Evolutionary conservation across 1,140 invertebrate species (phyloP).

Genomic region (Nixonia krombeini): DNA sequence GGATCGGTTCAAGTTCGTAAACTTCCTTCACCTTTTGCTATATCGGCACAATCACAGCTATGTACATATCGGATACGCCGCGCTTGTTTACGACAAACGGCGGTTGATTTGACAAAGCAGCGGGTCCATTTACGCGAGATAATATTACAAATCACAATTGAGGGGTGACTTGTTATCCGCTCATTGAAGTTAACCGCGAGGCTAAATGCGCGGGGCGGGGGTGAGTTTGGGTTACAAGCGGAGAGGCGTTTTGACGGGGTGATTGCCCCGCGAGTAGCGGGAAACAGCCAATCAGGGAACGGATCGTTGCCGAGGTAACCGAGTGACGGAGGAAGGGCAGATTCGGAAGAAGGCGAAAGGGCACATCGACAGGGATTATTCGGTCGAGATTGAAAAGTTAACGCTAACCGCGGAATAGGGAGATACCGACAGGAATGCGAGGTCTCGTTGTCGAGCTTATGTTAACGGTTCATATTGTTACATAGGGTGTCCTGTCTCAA

Average conservation of each 20-base stretch:
- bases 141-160: constrained; percentile 67
- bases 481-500: neutral
- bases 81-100: constrained; percentile 64
- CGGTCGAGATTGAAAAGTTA: constrained; percentile 72
- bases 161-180: constrained; percentile 71
- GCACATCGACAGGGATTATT: constrained; percentile 59
- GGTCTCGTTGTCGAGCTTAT: neutral
- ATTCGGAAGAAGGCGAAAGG: constrained; percentile 40
- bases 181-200: constrained; percentile 72
- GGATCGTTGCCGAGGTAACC: constrained; percentile 71
- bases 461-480: constrained; percentile 11
- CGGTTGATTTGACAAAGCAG: constrained; percentile 71
- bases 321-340: constrained; percentile 43
- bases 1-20: too few species aligned
- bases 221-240: constrained; percentile 32
- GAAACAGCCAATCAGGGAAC: constrained; percentile 65
- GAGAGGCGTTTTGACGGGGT: constrained; percentile 39
- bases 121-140: constrained; percentile 67
- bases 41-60: too few species aligned
- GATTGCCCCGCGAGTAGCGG: constrained; percentile 29
- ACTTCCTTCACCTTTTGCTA: too few species aligned
- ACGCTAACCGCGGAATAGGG: constrained; percentile 45
- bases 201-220: constrained; percentile 67
- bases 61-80: too few species aligned
- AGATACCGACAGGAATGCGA: constrained; percentile 12